phyloP scores from a whole-genome alignment of 2,888 invertebrate genomes.

The Agrochola litura region DNA sequence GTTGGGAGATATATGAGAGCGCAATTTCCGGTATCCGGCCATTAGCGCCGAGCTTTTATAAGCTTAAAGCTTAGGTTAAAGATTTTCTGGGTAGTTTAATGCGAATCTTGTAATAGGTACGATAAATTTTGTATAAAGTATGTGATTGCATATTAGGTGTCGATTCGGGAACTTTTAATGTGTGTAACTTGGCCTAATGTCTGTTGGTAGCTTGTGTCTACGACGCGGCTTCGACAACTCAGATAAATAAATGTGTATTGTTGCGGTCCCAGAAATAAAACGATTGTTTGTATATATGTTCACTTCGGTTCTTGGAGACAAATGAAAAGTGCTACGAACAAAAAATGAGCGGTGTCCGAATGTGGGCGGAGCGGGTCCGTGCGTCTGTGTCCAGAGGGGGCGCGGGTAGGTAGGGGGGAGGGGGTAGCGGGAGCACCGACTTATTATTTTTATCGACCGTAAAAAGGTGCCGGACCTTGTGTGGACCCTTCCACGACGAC shows the following conservation, averaged over 20 bases:
- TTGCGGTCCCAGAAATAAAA: conserved; percentile 58
- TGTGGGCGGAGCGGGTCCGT: conserved; percentile 75
- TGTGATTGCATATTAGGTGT: conserved; percentile 90
- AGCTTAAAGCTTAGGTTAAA: conserved; percentile 92
- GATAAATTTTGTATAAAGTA: conserved; percentile 90
- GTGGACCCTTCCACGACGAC: conserved; percentile 82
- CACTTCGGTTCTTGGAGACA: conserved; percentile 65
- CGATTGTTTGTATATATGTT: conserved; percentile 45
- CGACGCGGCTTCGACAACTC: conserved; percentile 45
- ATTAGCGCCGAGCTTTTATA: conserved; percentile 93
- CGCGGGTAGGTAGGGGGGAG: conserved; percentile 60
- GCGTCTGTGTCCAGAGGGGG: conserved; percentile 59
- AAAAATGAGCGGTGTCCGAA: conserved; percentile 91
- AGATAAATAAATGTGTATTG: conserved; percentile 66
- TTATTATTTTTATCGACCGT: conserved; percentile 89
- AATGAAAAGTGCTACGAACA: conserved; percentile 75
- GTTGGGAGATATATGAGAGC: conserved; percentile 97
- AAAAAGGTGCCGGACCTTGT: conserved; percentile 87
- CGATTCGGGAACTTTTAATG: conserved; percentile 90
- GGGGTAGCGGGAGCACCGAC: conserved; percentile 74
- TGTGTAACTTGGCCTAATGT: conserved; percentile 90
- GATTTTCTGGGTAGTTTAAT: conserved; percentile 91
- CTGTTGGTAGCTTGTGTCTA: conserved; percentile 78
- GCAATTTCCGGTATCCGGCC: conserved; percentile 97
- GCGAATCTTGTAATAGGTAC: conserved; percentile 91